A percentile compares a stretch with the other conserved stretches of the same genome.
These are phyloP conservation scores for Nomada ferruginata DNA, from an alignment of 2,888 invertebrate species.

Conservation along the genomic window DNA sequence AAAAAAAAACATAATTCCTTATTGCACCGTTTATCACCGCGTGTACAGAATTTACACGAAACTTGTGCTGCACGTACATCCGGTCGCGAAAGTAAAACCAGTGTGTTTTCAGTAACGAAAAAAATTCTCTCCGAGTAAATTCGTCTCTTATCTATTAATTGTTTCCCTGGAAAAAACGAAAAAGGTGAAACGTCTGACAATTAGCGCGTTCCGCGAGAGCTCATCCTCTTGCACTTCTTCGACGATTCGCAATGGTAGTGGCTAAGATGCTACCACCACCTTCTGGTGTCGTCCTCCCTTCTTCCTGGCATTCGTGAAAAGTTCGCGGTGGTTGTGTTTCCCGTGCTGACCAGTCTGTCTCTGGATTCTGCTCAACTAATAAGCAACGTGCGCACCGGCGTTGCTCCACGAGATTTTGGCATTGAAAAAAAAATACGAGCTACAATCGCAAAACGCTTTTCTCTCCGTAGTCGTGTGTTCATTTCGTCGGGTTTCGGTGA, in stretches of 20 bases:
- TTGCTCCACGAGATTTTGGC: constrained; percentile 4
- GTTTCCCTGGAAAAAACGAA: constrained; percentile 21
- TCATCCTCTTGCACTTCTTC: not conserved
- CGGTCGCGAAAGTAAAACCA: constrained; percentile 60
- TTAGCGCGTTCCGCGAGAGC: constrained; percentile 56
- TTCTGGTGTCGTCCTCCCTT: constrained; percentile 64
- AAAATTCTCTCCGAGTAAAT: constrained; percentile 43
- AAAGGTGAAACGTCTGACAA: constrained; percentile 62
- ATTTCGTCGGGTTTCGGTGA: constrained; percentile 9
- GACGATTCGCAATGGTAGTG: constrained; percentile 61
- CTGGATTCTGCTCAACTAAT: constrained; percentile 80
- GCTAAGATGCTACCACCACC: constrained; percentile 69
- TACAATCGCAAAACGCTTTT: not conserved
- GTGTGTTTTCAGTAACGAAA: constrained; percentile 12
- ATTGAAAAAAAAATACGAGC: not conserved
- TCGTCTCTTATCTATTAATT: constrained; percentile 45
- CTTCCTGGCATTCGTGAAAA: constrained; percentile 56
- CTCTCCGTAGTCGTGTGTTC: constrained; percentile 7
- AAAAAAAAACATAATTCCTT: too few species aligned
- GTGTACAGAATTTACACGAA: not conserved
- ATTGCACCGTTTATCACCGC: not conserved
- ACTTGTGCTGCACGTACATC: not conserved
- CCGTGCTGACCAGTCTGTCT: constrained; percentile 74
- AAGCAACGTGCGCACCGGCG: constrained; percentile 64
- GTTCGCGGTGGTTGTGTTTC: constrained; percentile 63